Conservation (phyloP, 2,888 invertebrate species). For the Rhagophthalmus giganteus region DNA sequence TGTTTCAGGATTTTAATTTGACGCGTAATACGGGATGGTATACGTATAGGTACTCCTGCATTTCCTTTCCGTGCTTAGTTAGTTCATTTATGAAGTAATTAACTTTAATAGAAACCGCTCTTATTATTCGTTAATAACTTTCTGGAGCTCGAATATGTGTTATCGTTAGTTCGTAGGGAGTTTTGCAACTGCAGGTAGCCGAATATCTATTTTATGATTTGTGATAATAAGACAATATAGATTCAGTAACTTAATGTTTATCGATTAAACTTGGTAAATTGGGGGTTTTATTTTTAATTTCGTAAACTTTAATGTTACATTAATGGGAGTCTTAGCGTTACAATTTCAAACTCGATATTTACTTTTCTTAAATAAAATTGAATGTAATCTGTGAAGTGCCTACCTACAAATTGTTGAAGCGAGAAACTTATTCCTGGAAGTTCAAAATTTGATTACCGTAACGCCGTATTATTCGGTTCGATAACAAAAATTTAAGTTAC, state of each 20-base stretch:
- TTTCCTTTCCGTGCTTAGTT: no score
- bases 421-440: conserved; percentile 33
- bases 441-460: conserved; percentile 45
- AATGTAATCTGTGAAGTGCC: conserved; percentile 31
- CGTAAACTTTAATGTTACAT: no score
- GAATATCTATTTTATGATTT: no score
- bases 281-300: no score
- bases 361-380: not conserved
- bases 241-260: no score
- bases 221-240: no score
- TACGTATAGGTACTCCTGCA: no score
- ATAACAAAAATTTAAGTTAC: conserved; percentile 35
- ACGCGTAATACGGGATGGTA: no score
- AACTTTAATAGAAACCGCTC: not conserved
- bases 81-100: not conserved
- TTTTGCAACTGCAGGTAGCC: no score
- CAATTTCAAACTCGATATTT: no score
- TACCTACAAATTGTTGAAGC: conserved; percentile 33
- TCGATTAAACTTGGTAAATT: no score
- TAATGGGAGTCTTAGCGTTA: no score
- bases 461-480: conserved; percentile 37
- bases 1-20: conserved; percentile 19
- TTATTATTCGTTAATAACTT: not conserved
- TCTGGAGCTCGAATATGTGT: not conserved
- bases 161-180: not conserved